Evolutionary conservation across 2,888 invertebrate genomes (phyloP), one percentile per base, ranked within the genome.

Genomic region (Chalcis sispes): DNA sequence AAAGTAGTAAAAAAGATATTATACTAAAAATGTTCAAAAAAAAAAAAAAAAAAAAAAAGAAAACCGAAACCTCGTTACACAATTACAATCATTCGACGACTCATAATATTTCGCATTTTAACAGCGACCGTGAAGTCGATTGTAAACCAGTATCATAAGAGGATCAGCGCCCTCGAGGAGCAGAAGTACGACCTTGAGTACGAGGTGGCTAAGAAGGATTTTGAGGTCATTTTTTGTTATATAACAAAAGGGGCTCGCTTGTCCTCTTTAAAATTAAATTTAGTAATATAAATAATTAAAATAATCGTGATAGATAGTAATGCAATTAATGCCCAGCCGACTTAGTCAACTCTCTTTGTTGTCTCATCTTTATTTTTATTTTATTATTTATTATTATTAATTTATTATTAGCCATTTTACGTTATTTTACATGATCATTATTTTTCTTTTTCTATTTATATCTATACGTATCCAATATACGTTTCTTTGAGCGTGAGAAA

Each of bases 171-270:
- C 87, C 93, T 97, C 89, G 96, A 97, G 91, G 94, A 94, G 90
- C 93, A 95, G 91, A 98, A 98, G 93, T 98, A 96, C 93, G 99
- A 99, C 93, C 94, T 97, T 92, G 99, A 99, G 92, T 93, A 94
- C 91, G 96, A 96, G 91, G 97, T 98, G 91, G 93, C 96, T 91
- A 95, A 94, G 92, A 98, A 96, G 94, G 96, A 96, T 90, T 93
- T 95, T 90, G 98, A 98, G 96, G 98, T 98, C 80, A 77, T 69
- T 77, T 62, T n/a, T 13, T 61, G 61, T 40, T 36, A n/a, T n/a
- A n/a, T n/a, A n/a, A n/a, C n/a, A n/a, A n/a, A n/a, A n/a, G n/a
- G n/a, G n/a, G n/a, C 10, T 54, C 10, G 5, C 23, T 54, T 54
- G 23, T 27, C 32, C 77, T 74, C 72, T 13, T 52, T 52, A 25